Conservation (phyloP, 2,113 vertebrate species). For the Hippotragus niger region DNA sequence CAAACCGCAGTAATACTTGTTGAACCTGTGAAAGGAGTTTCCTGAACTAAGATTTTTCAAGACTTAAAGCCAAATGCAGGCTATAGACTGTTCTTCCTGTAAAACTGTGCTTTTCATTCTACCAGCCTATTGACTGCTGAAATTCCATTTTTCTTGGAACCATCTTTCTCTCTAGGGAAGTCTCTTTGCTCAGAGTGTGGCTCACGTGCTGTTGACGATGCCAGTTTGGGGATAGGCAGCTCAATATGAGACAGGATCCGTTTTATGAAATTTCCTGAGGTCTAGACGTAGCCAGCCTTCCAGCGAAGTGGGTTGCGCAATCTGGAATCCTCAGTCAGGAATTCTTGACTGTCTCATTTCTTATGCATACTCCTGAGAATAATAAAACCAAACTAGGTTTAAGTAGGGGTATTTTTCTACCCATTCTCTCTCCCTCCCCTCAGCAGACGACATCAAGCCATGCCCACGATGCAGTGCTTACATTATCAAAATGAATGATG, state of each 20-base stretch:
- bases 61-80: not conserved
- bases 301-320: not conserved
- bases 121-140: not conserved
- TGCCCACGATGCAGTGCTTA: constrained; percentile 97
- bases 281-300: constrained; percentile 22
- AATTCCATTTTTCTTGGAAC: constrained; percentile 45
- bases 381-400: not conserved
- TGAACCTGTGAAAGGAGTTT: constrained; percentile 35
- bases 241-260: not conserved
- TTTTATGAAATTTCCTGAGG: constrained; percentile 30
- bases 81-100: not conserved
- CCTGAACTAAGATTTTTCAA: not conserved
- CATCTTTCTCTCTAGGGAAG: constrained; percentile 17
- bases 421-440: not conserved
- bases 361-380: not conserved
- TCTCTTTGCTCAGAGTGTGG: not conserved
- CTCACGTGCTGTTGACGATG: constrained; percentile 6
- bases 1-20: not conserved
- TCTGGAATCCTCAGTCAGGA: constrained; percentile 48
- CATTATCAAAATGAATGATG: constrained; percentile 99
- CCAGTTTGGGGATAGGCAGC: not conserved
- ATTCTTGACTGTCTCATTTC: constrained; percentile 34
- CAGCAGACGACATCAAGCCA: constrained; percentile 98
- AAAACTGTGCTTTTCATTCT: constrained; percentile 14
- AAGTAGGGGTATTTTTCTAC: constrained; percentile 4